Base-by-base conservation (phyloP, 2,113 vertebrate species). In the Electrona antarctica region DNA sequence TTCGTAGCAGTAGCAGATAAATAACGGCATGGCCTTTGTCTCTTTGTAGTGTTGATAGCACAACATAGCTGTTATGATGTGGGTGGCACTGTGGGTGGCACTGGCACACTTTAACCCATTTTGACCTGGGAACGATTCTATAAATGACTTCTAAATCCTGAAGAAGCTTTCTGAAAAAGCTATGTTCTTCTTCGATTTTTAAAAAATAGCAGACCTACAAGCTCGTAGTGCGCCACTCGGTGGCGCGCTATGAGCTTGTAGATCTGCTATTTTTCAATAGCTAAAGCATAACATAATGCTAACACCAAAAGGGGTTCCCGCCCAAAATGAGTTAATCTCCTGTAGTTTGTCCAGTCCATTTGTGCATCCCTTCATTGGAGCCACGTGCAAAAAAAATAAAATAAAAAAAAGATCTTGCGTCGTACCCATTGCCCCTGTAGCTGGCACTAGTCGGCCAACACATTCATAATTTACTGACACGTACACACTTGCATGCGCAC, bases 391-490 rank as follows among this genome's bases (percentile, higher is more conserved):
- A 8, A 8, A 41, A 41, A 41, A 41, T 9, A 74, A 21, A 21
- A 21, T 21, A 21, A 21, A 21, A 21, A 21, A 21, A 21, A 21
- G 21, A 60, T 78, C 69, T 82, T 0, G 48, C 69, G 7, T 65
- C 85, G 88, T 82, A 91, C 89, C 81, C 87, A 0, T 50, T 85
- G 85, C 78, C 75, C 83, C 80, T 76, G 64, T 83, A 81, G 77
- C 69, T 64, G 74, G 78, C 66, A 68, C n/a, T 83, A 81, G 77
- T 67, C 67, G 74, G 78, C 66, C 69, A n/a, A 12, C 50, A 41
- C 84, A 91, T 91, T 88, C 67, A 92, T 92, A 87, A 92, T 92
- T 89, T 76, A 92, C 81, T 14, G 51, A 68, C 28, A 54, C 7
- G 13, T 13, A 52, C 50, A 52, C 50, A 52, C 50, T 11, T 13